These are phyloP conservation scores for Anser brachyrhynchus DNA, from an alignment of 2,113 vertebrate genomes.

Conservation along the genomic window DNA sequence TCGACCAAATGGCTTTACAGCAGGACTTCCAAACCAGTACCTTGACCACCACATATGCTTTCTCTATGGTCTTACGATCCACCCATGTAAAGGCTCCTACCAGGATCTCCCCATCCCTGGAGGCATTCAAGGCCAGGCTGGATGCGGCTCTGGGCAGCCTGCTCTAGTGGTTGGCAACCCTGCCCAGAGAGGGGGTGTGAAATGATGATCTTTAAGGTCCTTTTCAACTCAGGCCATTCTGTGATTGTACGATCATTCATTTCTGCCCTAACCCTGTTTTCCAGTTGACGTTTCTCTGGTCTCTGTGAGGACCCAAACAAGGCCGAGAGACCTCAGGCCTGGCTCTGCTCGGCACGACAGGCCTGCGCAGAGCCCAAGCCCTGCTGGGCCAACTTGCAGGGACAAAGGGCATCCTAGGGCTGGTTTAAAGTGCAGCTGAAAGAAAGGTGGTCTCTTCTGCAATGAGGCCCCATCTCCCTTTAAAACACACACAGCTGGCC, in stretches of 20 bases:
- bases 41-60: background rate
- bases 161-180: too few species aligned
- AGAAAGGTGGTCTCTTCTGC: background rate
- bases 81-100: background rate
- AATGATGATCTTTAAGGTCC: too few species aligned
- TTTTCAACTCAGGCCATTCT: too few species aligned
- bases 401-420: background rate
- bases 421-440: background rate
- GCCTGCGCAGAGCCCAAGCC: rapidly evolving
- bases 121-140: too few species aligned
- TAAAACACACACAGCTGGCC: background rate
- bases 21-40: background rate
- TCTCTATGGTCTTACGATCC: background rate
- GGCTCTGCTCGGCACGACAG: background rate
- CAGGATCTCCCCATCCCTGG: background rate
- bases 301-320: background rate
- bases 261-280: background rate
- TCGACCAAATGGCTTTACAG: background rate
- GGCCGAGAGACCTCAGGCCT: background rate
- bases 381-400: background rate
- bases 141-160: too few species aligned
- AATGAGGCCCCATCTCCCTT: background rate
- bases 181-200: too few species aligned
- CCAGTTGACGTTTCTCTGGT: background rate
- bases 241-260: background rate